Base-by-base conservation (phyloP, 2,888 invertebrate species). In the Napeogenes sylphis region DNA sequence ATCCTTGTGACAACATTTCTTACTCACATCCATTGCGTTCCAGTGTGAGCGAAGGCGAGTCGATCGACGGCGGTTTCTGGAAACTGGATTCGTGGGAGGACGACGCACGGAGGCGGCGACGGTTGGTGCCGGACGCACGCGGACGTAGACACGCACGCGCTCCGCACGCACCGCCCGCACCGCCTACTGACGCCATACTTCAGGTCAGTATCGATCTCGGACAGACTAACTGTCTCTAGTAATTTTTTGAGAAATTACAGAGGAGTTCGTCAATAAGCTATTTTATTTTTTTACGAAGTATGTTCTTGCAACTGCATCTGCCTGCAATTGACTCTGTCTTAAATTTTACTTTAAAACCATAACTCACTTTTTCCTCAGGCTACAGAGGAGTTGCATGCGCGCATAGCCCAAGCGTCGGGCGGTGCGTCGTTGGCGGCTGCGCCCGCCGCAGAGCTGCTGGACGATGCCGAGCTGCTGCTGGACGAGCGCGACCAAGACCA, bases 1-100 rank as follows among this genome's bases (percentile, higher is more conserved):
- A n/a, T 47, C 30, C 4, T n/a, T 51, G 8, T 6, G 12, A 51
- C 2, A 51, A 30, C 10, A 3, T 30, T 51, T 12, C 8, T 8
- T 42, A 42, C 5, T 42, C 42, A 10, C 10, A 12, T 42, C 42
- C 12, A 3, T 42, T 38, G 1, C 14, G 5, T 21, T 30, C 0
- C 58, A 63, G 65, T 0, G 58, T 64, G 35, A 68, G 73, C 14
- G 66, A 65, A 5, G 55, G 65, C 21, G 69, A 67, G 5, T 58
- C 45, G 4, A 65, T 63, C 30, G 70, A 68, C 53, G 66, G 69
- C 8, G 73, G 72, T 64, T 96, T 94, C 89, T 99, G 99, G 98
- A 98, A 98, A 86, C 91, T 99, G 73, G 99, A 99, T 87, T 96
- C 97, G 53, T 99, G 99, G 99, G 99, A 99, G 90, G 99, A 99